These are phyloP conservation scores for Equus przewalskii DNA, from an alignment of 2,113 vertebrate genomes.

Conservation along the genomic window DNA sequence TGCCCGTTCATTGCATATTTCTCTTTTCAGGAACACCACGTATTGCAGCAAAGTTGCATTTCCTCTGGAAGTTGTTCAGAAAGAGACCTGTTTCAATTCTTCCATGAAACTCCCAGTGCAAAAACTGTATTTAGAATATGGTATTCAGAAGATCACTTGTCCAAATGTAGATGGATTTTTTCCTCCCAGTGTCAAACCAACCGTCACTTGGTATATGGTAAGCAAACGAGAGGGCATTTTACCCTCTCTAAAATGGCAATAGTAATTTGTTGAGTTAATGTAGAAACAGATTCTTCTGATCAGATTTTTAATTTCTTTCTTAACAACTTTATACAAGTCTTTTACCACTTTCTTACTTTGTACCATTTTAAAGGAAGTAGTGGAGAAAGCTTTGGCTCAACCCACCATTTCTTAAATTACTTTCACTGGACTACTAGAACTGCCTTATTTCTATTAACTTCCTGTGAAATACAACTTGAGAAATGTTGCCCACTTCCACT, in stretches of 20 bases:
- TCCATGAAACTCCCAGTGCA: constrained; percentile 76
- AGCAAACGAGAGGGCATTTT: constrained; percentile 64
- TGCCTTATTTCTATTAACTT: neutral
- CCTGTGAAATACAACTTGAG: neutral
- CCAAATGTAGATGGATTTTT: constrained; percentile 91
- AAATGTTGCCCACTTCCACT: neutral
- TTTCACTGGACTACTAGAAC: neutral
- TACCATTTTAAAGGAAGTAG: neutral
- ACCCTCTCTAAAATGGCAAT: neutral
- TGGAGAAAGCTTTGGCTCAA: neutral
- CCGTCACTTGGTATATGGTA: constrained; percentile 92
- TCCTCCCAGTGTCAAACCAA: constrained; percentile 85
- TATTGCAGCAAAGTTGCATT: constrained; percentile 94
- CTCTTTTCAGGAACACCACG: constrained; percentile 91
- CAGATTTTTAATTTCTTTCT: neutral
- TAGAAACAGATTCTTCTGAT: neutral
- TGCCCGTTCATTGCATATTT: neutral
- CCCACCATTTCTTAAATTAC: neutral
- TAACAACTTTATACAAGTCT: neutral
- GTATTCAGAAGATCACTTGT: constrained; percentile 87
- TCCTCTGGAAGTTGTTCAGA: constrained; percentile 90
- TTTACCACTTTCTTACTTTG: neutral
- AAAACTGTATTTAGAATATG: constrained; percentile 85
- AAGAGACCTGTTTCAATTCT: constrained; percentile 87
- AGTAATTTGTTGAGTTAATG: neutral